Base-by-base conservation (phyloP, 1,140 invertebrate genomes). In the Rhizoglyphus robini region DNA sequence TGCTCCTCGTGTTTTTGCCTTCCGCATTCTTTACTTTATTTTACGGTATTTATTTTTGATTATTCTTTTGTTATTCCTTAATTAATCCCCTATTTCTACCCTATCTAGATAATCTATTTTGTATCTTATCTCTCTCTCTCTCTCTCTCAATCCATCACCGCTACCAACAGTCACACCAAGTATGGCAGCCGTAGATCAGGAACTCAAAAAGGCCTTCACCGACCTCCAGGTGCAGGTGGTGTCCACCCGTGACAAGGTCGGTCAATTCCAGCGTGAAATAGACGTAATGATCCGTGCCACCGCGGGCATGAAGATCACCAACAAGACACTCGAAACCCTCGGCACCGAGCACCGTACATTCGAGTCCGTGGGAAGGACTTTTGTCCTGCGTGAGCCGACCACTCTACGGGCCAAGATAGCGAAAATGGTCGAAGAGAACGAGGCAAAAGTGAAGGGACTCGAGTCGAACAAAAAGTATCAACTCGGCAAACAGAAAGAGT, bases 191-290 rank as follows among this genome's bases (percentile, higher is more conserved):
- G 36, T 29, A 20, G 67, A 68, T 46, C 38, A 51, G 18, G 67
- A 68, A 34, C 38, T 68, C 23, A 66, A 61, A 4, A 62, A 63
- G 38, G 63, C 54, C 3, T 68, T 68, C 30, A 29, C 66, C 47
- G 67, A 68, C 23, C 38, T 68, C 1, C 49, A 54, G 29, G 34
- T 65, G 5, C 57, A 67, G 46, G 59, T 68, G 54, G 27, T 62
- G 5, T 49, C 62, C 31, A 68, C 57, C 11, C 65, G 65, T 15
- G 30, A 46, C 1, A 68, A 68, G 48, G 67, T 68, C 20, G 13
- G 34, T 29, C 48, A 66, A 59, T 51, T 66, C 1, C 63, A 68
- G 15, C 13, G 27, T 18, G n/a, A 64, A 15, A 31, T 62, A 31
- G 54, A 61, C 5, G 25, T n/a, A 13, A n/a, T 65, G 38, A 38